phyloP scores from a whole-genome alignment of 2,113 vertebrate species.

The Phainopepla nitens region DNA sequence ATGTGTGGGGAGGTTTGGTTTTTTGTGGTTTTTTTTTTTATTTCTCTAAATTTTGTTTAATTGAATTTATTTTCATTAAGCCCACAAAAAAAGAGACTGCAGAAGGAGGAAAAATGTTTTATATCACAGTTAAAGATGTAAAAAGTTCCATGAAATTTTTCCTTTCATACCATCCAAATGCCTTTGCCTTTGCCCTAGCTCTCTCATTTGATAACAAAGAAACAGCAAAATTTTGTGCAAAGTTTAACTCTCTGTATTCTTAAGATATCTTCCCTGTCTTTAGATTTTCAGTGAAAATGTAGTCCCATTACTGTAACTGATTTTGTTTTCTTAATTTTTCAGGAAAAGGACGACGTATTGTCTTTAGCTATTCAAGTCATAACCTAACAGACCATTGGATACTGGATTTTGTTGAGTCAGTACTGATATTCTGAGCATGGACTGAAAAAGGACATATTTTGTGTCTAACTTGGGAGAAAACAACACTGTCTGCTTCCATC shows the following conservation, averaged over 20 bases:
- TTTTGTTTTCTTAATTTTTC: neutral
- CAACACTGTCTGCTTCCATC: accelerated
- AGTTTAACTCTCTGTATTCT: neutral
- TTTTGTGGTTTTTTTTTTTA: accelerated
- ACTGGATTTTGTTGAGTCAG: neutral
- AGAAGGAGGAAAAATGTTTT: neutral
- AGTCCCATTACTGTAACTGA: neutral
- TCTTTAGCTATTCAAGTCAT: neutral
- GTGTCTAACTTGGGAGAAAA: neutral
- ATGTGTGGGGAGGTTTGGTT: accelerated
- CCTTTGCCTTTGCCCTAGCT: neutral
- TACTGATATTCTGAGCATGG: neutral
- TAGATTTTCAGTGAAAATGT: neutral
- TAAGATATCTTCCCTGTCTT: neutral
- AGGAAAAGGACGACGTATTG: neutral
- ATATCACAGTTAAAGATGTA: neutral
- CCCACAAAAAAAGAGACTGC: neutral
- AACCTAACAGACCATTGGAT: neutral
- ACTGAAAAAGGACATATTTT: neutral
- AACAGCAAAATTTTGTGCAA: neutral
- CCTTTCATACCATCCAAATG: neutral
- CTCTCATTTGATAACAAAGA: accelerated
- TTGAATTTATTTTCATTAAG: neutral
- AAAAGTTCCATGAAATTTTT: neutral
- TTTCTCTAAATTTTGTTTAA: neutral